A percentile compares a stretch with the other conserved stretches of the same genome.
phyloP scores from a whole-genome alignment of 2,888 invertebrate species.

The Euplagia quadripunctaria region DNA sequence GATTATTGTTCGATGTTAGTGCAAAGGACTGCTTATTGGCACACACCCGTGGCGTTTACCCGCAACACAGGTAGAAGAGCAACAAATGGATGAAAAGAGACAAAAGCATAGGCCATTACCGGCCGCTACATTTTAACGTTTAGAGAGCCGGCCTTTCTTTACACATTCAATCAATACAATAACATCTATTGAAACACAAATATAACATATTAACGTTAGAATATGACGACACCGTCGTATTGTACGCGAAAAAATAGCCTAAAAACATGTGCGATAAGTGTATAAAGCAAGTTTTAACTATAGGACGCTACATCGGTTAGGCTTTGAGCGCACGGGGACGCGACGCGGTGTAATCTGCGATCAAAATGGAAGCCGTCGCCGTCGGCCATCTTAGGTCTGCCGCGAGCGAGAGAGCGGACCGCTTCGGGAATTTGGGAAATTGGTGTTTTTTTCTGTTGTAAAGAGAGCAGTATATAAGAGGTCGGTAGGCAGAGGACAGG shows the following conservation, averaged over 20 bases:
- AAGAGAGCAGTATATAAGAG: conserved; percentile 87
- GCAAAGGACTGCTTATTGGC: conserved; percentile 24
- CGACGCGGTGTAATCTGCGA: conserved; percentile 82
- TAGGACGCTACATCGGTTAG: conserved; percentile 76
- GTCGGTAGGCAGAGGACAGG: conserved; percentile 83
- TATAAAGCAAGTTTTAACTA: conserved; percentile 71
- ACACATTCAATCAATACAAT: conserved; percentile 78
- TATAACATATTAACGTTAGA: conserved; percentile 41
- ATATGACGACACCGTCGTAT: conserved; percentile 73
- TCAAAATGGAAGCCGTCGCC: conserved; percentile 85
- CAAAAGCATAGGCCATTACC: conserved; percentile 68
- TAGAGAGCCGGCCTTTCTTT: conserved; percentile 70
- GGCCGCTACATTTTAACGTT: conserved; percentile 71
- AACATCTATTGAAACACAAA: conserved; percentile 59
- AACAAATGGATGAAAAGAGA: conserved; percentile 65
- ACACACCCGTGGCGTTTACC: conserved; percentile 21
- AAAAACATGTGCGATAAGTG: conserved; percentile 84
- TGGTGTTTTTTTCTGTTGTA: conserved; percentile 86
- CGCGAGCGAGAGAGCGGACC: conserved; percentile 84
- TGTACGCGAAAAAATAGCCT: conserved; percentile 84
- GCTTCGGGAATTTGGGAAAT: conserved; percentile 86
- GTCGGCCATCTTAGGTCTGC: conserved; percentile 85
- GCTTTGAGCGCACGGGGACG: conserved; percentile 81
- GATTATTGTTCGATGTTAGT: conserved; percentile 34
- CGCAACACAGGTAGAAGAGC: conserved; percentile 57